Conservation (phyloP, 2,113 vertebrate genomes). For the Eulemur macaco region DNA sequence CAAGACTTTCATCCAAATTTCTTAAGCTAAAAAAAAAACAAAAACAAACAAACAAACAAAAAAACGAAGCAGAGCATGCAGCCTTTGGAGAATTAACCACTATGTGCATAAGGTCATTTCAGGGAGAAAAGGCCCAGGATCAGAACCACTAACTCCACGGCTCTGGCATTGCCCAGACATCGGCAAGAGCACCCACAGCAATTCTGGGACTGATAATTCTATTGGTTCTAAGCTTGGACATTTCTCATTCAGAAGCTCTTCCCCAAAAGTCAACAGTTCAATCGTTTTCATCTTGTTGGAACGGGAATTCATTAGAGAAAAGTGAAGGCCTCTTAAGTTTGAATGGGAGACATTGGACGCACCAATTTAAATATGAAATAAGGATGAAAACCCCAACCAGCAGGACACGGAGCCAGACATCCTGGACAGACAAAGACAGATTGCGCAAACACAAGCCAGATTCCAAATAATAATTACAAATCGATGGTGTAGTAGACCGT, state of each 20-base stretch:
- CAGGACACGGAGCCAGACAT: not conserved
- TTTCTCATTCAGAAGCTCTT: not conserved
- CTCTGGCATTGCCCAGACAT: not conserved
- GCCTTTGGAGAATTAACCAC: not conserved
- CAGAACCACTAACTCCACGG: no score
- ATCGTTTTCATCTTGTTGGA: not conserved
- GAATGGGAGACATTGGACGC: not conserved
- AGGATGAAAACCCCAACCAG: not conserved
- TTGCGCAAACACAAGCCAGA: not conserved
- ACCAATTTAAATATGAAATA: not conserved
- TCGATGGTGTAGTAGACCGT: fast-evolving
- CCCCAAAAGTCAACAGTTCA: not conserved
- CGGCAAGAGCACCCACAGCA: no score
- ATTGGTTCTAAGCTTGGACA: not conserved
- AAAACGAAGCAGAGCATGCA: no score
- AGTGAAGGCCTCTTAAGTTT: not conserved
- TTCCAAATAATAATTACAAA: not conserved
- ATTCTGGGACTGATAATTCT: not conserved
- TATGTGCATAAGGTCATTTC: fast-evolving
- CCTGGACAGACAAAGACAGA: no score
- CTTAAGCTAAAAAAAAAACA: not conserved
- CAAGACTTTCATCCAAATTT: not conserved
- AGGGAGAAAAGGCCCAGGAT: not conserved
- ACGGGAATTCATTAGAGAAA: not conserved
- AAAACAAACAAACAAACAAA: not conserved